These are phyloP conservation scores for Cephus nigrinus DNA, from an alignment of 2,888 invertebrate genomes.

Conservation along the genomic window DNA sequence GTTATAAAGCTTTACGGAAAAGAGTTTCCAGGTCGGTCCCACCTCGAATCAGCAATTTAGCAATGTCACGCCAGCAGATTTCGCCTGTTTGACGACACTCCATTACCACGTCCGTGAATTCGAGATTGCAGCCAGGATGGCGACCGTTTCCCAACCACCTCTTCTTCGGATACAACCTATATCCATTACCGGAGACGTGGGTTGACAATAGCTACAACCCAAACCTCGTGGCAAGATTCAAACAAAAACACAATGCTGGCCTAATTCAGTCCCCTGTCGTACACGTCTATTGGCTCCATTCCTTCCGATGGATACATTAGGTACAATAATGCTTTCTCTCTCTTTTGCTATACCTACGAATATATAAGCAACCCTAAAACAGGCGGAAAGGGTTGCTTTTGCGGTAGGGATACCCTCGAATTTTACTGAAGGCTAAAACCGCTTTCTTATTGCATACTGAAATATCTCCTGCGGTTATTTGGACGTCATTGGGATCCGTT, in stretches of 20 bases:
- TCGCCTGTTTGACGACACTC: conserved; percentile 12
- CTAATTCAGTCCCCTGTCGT: conserved; percentile 45
- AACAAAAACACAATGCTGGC: conserved; percentile 49
- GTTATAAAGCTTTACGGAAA: background rate
- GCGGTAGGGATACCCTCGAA: background rate
- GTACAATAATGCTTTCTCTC: background rate
- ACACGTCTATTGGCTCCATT: conserved; percentile 17
- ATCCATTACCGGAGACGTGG: conserved; percentile 46
- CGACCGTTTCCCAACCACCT: conserved; percentile 24
- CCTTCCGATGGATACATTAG: background rate
- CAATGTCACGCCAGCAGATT: conserved; percentile 11
- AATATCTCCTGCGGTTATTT: too few relatives aligned
- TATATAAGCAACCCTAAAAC: conserved; percentile 9
- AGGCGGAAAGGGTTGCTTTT: conserved; percentile 12
- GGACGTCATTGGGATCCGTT: too few relatives aligned
- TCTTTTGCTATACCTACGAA: conserved; percentile 1
- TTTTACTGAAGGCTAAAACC: background rate
- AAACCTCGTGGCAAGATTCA: conserved; percentile 41
- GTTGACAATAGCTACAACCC: conserved; percentile 47
- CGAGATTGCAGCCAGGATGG: conserved; percentile 1
- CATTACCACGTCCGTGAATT: conserved; percentile 15
- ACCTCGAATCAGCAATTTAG: conserved; percentile 12
- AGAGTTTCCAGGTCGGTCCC: background rate
- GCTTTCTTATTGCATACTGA: background rate
- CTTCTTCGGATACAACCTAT: conserved; percentile 39